Base-by-base conservation (phyloP, 2,797 vertebrate species). In the Phataginus tetradactyla region DNA sequence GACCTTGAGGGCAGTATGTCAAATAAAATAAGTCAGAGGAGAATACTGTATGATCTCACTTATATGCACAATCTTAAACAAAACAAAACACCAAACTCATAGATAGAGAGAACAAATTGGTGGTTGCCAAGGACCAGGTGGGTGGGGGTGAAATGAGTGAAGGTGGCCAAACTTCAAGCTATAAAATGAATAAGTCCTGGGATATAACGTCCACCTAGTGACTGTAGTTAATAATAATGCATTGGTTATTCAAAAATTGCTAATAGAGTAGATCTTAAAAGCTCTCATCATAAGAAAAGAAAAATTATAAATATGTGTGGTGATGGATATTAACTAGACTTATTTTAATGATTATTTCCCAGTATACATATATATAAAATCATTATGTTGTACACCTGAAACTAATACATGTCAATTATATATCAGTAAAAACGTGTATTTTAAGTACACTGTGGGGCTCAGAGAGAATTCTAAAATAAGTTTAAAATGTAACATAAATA, bases 401-500 rank as follows among this genome's bases (percentile, higher is more conserved):
- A 92, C 8, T 14, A 75, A 45, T 64, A 74, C 42, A 42, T 55
- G 49, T 75, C 10, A 92, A 45, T 75, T 66, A 75, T 34, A 66
- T 21, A 29, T 75, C 49, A 55, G 15, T 37, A 20, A 34, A 37
- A 69, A 88, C 39, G 25, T 42, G 57, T 63, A 29, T 61, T 95
- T 53, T 79, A 86, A 92, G 53, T 78, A 18, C 2, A 9, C 45
- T 34, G 17, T 80, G 4, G 37, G 83, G 68, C 3, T 77, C 51
- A 25, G 13, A 86, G 7, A 68, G 45, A 93, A 83, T 79, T 59
- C 42, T 66, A 86, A 91, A 86, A 72, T 63, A 75, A 71, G 80
- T 69, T 71, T 95, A 61, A 86, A 94, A 37, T 90, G 25, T 78
- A 81, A 61, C 25, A 49, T 59, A 18, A 79, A 53, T 74, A 89